These are phyloP conservation scores for Tubulanus polymorphus DNA, from an alignment of 2,888 invertebrate genomes.

Conservation along the genomic window DNA sequence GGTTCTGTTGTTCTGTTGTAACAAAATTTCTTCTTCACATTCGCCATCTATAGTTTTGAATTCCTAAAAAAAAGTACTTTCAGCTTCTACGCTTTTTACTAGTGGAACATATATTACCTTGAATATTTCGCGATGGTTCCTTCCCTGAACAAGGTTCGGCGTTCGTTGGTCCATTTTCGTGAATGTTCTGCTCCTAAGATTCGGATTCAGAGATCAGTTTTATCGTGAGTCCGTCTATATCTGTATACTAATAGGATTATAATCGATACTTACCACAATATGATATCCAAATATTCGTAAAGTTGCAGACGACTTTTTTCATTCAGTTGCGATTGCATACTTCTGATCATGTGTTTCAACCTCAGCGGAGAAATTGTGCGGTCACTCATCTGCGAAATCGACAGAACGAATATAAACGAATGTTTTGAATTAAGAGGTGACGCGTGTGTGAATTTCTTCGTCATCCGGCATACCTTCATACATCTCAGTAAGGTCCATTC, in stretches of 20 bases:
- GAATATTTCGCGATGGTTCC: constrained; percentile 32
- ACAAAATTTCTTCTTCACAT: too few relatives aligned
- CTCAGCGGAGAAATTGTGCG: constrained; percentile 46
- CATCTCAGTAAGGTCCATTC: constrained; percentile 34
- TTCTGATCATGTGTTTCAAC: constrained; percentile 45
- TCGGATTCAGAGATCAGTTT: too few relatives aligned
- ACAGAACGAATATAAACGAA: too few relatives aligned
- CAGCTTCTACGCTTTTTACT: too few relatives aligned
- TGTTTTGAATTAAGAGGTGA: too few relatives aligned
- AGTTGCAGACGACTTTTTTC: constrained; percentile 42
- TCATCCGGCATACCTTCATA: constrained; percentile 37
- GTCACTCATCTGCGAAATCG: constrained; percentile 39
- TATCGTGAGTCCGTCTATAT: too few relatives aligned
- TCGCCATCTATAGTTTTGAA: too few relatives aligned
- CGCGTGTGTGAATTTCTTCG: not conserved
- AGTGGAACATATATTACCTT: too few relatives aligned
- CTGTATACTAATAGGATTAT: not conserved
- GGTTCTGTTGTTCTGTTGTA: too few relatives aligned
- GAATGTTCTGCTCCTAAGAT: too few relatives aligned
- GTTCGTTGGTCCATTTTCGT: too few relatives aligned
- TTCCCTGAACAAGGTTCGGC: constrained; percentile 25
- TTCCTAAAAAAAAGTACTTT: too few relatives aligned
- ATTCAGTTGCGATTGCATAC: constrained; percentile 37
- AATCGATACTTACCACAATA: constrained; percentile 36
- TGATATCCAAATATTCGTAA: constrained; percentile 44